These are phyloP conservation scores for Scleropages formosus DNA, from an alignment of 2,797 vertebrate species.

Conservation along the genomic window DNA sequence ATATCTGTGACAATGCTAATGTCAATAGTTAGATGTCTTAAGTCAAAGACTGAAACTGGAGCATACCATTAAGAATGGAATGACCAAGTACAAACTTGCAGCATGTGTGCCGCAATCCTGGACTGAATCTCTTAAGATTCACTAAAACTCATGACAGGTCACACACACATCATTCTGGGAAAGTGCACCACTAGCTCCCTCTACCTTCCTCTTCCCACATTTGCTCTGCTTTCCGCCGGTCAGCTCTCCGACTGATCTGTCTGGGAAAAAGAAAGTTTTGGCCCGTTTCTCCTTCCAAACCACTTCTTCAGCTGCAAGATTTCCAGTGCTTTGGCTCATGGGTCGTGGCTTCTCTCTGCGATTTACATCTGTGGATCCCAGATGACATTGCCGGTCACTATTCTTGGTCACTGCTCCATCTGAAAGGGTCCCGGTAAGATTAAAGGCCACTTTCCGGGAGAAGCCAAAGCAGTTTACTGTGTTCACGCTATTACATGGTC, in stretches of 20 bases:
- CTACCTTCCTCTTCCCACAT: constrained; percentile 74
- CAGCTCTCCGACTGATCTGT: constrained; percentile 64
- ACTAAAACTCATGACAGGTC: neutral
- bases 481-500: constrained; percentile 71
- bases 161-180: constrained; percentile 42
- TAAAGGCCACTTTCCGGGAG: constrained; percentile 77
- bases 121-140: too few species aligned
- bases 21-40: too few species aligned
- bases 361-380: constrained; percentile 69
- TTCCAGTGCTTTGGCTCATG: constrained; percentile 42
- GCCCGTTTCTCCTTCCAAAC: constrained; percentile 83
- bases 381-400: constrained; percentile 74
- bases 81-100: too few species aligned
- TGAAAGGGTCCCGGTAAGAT: too few species aligned
- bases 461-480: constrained; percentile 83
- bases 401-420: constrained; percentile 78
- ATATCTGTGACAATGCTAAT: too few species aligned
- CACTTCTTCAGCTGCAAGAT: too few species aligned
- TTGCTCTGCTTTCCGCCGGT: constrained; percentile 68
- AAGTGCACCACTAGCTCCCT: too few species aligned
- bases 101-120: too few species aligned
- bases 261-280: constrained; percentile 74
- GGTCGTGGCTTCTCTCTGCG: constrained; percentile 64
- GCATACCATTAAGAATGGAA: too few species aligned
- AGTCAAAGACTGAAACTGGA: too few species aligned